Conservation (phyloP, 2,797 vertebrate genomes). For the Enteromius unitaeniatus region DNA sequence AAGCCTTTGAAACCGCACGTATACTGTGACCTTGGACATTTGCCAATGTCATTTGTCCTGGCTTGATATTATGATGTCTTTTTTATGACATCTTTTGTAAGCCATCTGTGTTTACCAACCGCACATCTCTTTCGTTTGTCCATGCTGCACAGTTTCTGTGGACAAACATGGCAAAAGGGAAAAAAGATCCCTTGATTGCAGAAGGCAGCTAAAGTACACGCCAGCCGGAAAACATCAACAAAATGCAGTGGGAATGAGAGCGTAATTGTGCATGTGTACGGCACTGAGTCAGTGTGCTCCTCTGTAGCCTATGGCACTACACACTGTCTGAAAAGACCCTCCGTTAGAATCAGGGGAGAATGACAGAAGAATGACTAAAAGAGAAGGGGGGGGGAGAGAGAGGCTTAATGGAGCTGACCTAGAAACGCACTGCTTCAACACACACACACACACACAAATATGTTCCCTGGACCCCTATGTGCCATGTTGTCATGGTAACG, state of each 20-base stretch:
- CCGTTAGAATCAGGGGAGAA: constrained; percentile 26
- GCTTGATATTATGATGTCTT: neutral
- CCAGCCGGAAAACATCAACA: constrained; percentile 13
- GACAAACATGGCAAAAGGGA: neutral
- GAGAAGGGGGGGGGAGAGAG: neutral
- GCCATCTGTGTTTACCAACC: neutral
- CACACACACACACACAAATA: constrained; percentile 39
- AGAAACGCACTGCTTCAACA: constrained; percentile 55
- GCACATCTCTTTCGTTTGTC: neutral
- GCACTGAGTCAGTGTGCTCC: constrained; percentile 15
- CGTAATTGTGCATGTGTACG: constrained; percentile 24
- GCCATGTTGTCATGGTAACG: constrained; percentile 64
- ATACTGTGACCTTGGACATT: neutral
- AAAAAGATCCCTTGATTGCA: neutral
- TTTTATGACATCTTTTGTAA: neutral
- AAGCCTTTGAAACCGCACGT: neutral
- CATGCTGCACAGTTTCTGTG: neutral
- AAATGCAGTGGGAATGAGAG: neutral
- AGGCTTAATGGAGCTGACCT: constrained; percentile 65
- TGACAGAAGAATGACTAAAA: constrained; percentile 37
- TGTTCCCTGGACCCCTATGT: constrained; percentile 50
- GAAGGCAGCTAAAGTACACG: neutral
- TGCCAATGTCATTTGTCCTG: neutral
- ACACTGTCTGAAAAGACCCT: constrained; percentile 30
- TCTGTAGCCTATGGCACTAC: constrained; percentile 11